A percentile compares a stretch with the other conserved stretches of the same genome.
Conservation (phyloP, 2,797 vertebrate genomes). For the Discoglossus pictus region DNA sequence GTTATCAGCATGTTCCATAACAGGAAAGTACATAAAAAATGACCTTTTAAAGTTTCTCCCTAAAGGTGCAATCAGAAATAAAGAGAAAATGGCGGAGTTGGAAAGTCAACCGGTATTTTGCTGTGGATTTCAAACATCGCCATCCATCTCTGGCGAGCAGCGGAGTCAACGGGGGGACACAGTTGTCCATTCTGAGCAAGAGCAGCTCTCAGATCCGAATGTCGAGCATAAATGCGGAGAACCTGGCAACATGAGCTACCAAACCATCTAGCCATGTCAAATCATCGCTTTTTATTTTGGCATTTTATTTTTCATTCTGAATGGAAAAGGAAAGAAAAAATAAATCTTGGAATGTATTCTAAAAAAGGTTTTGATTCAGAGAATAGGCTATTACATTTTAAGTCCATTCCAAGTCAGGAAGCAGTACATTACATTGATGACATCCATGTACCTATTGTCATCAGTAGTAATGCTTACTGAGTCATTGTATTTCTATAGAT, state of each 20-base stretch:
- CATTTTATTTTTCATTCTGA: slow-evolving; percentile 43
- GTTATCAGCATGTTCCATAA: slow-evolving; percentile 62
- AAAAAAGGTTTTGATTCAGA: no score
- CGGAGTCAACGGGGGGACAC: slow-evolving; percentile 94
- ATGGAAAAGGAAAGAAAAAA: not conserved
- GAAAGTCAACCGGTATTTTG: slow-evolving; percentile 98
- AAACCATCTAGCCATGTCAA: slow-evolving; percentile 15
- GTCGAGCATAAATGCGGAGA: slow-evolving; percentile 94
- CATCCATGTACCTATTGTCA: slow-evolving; percentile 53
- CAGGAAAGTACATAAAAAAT: slow-evolving; percentile 81
- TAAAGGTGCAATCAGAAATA: slow-evolving; percentile 98
- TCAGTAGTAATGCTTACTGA: slow-evolving; percentile 56
- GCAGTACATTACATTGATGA: slow-evolving; percentile 50
- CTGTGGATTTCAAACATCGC: slow-evolving; percentile 97
- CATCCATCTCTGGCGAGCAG: slow-evolving; percentile 98
- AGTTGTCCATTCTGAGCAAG: slow-evolving; percentile 98
- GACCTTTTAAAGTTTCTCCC: slow-evolving; percentile 88
- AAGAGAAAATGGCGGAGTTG: slow-evolving; percentile 99
- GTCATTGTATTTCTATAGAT: slow-evolving; percentile 54
- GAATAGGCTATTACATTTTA: slow-evolving; percentile 53
- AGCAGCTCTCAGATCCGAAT: slow-evolving; percentile 99
- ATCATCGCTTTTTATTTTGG: slow-evolving; percentile 36
- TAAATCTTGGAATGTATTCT: no score
- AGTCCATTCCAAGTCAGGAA: slow-evolving; percentile 49
- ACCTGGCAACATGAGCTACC: slow-evolving; percentile 85